Conservation (phyloP, 2,888 invertebrate species). For the Meta bourneti region DNA sequence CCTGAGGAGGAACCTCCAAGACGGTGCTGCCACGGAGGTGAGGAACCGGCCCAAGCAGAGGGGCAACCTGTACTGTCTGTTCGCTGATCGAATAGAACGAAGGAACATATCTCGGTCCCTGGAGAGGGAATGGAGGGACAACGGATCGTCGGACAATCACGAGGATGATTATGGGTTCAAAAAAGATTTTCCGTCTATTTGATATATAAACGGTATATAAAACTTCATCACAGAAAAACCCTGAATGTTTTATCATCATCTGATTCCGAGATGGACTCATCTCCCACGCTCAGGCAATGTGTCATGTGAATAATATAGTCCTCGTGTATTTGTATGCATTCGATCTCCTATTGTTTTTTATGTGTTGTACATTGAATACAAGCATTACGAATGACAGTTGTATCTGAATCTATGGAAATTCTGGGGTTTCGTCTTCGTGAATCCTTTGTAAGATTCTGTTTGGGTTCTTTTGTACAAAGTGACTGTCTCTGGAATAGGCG, state of each 20-base stretch:
- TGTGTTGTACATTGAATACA: background rate
- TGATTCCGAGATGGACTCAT: background rate
- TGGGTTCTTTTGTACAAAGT: background rate
- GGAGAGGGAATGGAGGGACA: constrained; percentile 78
- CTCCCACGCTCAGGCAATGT: background rate
- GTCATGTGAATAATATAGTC: background rate
- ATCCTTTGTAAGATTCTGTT: no score
- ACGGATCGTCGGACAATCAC: constrained; percentile 52
- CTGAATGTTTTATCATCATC: background rate
- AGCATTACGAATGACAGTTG: no score
- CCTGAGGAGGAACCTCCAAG: constrained; percentile 15
- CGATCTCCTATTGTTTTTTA: background rate
- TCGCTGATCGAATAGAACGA: constrained; percentile 79
- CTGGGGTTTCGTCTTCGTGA: no score
- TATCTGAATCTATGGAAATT: no score
- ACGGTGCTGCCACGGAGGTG: constrained; percentile 29
- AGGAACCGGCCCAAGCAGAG: constrained; percentile 79
- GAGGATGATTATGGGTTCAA: constrained; percentile 77
- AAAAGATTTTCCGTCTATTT: constrained; percentile 67
- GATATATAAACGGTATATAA: background rate
- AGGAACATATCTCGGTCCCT: constrained; percentile 79
- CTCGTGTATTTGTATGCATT: background rate
- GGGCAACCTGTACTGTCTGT: constrained; percentile 79
- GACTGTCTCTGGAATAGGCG: background rate
- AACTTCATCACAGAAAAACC: background rate